phyloP scores from a whole-genome alignment of 1,140 invertebrate genomes.

The Bombus haemorrhoidalis region DNA sequence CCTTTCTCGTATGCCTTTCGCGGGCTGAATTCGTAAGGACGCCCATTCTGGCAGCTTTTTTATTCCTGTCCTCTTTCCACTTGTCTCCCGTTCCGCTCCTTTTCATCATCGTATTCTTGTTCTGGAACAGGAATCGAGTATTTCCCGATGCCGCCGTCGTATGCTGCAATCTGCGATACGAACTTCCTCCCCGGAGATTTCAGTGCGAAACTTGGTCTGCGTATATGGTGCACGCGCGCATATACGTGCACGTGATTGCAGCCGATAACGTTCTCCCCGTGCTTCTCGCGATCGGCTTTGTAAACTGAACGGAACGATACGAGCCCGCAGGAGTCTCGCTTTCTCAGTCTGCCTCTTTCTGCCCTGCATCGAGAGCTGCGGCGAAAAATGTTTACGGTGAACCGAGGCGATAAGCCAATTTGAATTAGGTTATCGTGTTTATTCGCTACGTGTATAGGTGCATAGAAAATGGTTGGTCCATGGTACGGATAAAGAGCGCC shows the following conservation, averaged over 20 bases:
- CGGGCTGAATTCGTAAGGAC: conserved; percentile 5
- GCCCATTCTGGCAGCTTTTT: too few species aligned
- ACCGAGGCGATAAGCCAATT: conserved; percentile 39
- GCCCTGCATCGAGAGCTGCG: background rate
- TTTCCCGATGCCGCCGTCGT: conserved; percentile 2
- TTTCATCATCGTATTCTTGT: conserved; percentile 11
- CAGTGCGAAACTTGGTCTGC: background rate
- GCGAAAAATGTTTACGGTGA: conserved; percentile 22
- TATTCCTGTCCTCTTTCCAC: background rate
- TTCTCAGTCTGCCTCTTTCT: background rate
- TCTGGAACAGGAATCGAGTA: background rate
- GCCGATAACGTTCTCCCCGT: background rate
- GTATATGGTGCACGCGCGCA: background rate
- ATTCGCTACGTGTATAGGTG: conserved; percentile 1
- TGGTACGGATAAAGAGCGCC: conserved; percentile 20
- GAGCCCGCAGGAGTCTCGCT: background rate
- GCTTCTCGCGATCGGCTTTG: conserved; percentile 10
- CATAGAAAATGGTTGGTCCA: background rate
- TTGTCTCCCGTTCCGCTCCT: background rate
- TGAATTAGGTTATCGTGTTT: conserved; percentile 43
- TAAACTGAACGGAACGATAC: conserved; percentile 23
- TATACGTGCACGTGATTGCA: conserved; percentile 1
- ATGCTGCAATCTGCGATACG: conserved; percentile 26
- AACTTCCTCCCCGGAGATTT: conserved; percentile 31
- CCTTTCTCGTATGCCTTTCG: too few species aligned